Conservation (phyloP, 2,888 invertebrate genomes). For the Hydriomena furcata region DNA sequence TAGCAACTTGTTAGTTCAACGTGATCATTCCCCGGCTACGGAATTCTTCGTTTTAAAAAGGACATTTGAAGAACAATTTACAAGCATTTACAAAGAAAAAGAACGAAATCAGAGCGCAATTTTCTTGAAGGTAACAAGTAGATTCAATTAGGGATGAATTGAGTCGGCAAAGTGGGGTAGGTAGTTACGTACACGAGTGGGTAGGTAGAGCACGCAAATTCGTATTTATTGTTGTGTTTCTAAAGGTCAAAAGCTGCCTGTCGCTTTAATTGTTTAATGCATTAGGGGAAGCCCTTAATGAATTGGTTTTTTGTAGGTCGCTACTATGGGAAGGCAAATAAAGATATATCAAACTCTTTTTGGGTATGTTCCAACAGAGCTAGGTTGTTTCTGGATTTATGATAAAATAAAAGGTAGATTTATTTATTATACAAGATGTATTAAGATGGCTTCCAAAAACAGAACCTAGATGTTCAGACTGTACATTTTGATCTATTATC, state of each 20-base stretch:
- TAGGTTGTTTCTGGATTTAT: not conserved
- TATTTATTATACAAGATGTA: not conserved
- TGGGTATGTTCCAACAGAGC: conserved; percentile 9
- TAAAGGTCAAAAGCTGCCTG: conserved; percentile 27
- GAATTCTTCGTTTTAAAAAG: not conserved
- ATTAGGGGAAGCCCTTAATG: conserved; percentile 33
- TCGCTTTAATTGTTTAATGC: conserved; percentile 36
- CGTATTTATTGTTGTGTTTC: conserved; percentile 26
- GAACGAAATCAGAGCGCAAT: conserved; percentile 37
- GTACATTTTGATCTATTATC: no score
- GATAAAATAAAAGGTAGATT: no score
- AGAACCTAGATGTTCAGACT: no score
- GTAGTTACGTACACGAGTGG: conserved; percentile 29
- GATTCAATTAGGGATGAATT: conserved; percentile 46
- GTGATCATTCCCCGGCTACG: not conserved
- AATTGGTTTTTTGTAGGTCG: conserved; percentile 31
- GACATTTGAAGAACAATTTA: conserved; percentile 3
- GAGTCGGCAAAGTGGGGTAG: conserved; percentile 39
- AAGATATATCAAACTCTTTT: conserved; percentile 17
- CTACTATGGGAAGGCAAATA: conserved; percentile 13
- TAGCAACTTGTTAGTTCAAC: not conserved
- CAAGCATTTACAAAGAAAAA: conserved; percentile 29
- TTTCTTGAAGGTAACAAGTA: conserved; percentile 36
- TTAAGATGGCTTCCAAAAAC: no score
- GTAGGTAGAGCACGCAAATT: conserved; percentile 21